Conservation (phyloP, 2,888 invertebrate genomes). For the Synergus japonicus region DNA sequence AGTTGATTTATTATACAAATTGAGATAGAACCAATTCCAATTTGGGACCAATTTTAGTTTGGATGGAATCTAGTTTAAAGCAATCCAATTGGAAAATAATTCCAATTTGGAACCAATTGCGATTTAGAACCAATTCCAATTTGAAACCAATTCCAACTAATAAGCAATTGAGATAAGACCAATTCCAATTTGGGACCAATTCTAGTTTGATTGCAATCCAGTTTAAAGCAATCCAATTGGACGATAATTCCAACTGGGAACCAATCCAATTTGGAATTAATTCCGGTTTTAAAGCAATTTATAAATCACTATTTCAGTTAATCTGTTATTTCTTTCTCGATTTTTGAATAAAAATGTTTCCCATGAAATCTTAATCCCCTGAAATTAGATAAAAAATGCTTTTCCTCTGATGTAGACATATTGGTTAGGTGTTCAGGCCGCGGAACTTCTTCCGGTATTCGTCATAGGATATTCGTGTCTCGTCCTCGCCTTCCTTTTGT, state of each 20-base stretch:
- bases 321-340: no score
- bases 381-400: not conserved
- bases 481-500: conserved; percentile 50
- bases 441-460: conserved; percentile 69
- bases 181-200: not conserved
- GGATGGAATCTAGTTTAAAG: not conserved
- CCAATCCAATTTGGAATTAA: not conserved
- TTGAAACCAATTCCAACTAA: no score
- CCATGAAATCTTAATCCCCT: not conserved
- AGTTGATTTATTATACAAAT: not conserved
- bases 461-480: conserved; percentile 66
- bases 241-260: not conserved
- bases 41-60: not conserved
- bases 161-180: not conserved
- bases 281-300: not conserved
- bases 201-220: no score
- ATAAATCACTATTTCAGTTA: no score
- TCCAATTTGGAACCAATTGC: not conserved
- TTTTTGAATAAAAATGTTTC: not conserved
- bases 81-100: not conserved
- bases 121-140: no score
- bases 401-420: conserved; percentile 4
- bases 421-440: conserved; percentile 57
- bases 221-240: not conserved
- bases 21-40: not conserved